Evolutionary conservation across 2,113 vertebrate species (phyloP).

Genomic region (Rhea pennata): DNA sequence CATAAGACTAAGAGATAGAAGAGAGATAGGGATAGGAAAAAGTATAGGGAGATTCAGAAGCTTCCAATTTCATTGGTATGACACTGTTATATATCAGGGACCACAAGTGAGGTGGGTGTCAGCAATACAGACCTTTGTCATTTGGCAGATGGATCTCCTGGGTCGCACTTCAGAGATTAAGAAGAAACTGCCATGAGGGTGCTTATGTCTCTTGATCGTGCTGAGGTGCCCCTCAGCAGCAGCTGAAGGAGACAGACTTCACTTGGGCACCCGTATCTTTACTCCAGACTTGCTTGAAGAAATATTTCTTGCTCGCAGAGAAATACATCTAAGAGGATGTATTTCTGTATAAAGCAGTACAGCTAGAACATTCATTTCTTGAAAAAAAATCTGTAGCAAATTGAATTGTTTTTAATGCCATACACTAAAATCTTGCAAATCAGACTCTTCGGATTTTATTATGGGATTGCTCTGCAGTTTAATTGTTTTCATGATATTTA

Average conservation of each 20-base stretch:
- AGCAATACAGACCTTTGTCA: not conserved
- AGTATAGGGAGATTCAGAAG: not conserved
- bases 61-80: not conserved
- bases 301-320: not conserved
- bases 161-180: too few species aligned
- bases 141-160: not conserved
- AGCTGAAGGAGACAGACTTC: not conserved
- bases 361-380: not conserved
- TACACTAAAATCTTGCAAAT: not conserved
- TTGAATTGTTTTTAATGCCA: not conserved
- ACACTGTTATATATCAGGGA: not conserved
- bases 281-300: not conserved
- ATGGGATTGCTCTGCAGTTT: not conserved
- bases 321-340: not conserved
- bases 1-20: not conserved
- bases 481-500: not conserved
- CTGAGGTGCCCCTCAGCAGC: not conserved
- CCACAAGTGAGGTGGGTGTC: fast-evolving
- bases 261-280: not conserved
- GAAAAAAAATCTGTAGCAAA: not conserved
- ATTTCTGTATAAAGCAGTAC: not conserved
- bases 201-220: not conserved
- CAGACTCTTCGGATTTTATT: not conserved
- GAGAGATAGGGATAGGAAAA: not conserved
- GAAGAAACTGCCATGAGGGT: fast-evolving